phyloP scores from a whole-genome alignment of 2,797 vertebrate genomes.

The Pipistrellus kuhlii region DNA sequence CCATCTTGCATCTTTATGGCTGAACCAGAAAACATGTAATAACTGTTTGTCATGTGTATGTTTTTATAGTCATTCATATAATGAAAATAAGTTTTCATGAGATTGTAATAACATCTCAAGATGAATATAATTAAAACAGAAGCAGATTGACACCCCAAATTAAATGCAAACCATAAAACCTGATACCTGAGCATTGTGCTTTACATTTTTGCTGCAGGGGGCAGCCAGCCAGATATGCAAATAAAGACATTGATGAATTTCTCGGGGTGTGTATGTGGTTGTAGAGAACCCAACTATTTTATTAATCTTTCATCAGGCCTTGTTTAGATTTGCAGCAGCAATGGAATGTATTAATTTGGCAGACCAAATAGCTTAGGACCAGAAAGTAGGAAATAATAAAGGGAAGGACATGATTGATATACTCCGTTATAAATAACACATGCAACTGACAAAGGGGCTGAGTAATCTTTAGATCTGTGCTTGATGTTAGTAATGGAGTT shows the following conservation, averaged over 20 bases:
- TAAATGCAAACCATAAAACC: conserved; percentile 87
- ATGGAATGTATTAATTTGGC: conserved; percentile 86
- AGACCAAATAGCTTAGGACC: conserved; percentile 81
- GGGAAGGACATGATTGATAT: conserved; percentile 79
- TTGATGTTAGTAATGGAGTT: conserved; percentile 72
- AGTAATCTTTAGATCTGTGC: conserved; percentile 78
- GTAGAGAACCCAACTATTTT: conserved; percentile 86
- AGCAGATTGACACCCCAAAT: conserved; percentile 89
- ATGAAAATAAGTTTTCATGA: conserved; percentile 87
- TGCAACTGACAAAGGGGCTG: conserved; percentile 81
- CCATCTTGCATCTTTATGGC: conserved; percentile 81
- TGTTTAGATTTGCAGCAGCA: conserved; percentile 85
- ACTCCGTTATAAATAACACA: conserved; percentile 79
- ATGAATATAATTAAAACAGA: conserved; percentile 89
- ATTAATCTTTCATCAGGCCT: conserved; percentile 84
- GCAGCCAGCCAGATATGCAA: conserved; percentile 89
- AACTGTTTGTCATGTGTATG: conserved; percentile 86
- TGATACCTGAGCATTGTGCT: conserved; percentile 86
- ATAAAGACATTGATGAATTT: conserved; percentile 89
- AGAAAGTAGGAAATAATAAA: conserved; percentile 78
- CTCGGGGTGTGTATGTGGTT: conserved; percentile 85
- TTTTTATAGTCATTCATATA: conserved; percentile 88
- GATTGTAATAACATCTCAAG: conserved; percentile 88
- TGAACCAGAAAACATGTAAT: conserved; percentile 87
- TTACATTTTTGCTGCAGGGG: conserved; percentile 84